Evolutionary conservation across 2,797 vertebrate genomes (phyloP).

Genomic region (Sibirionetta formosa): DNA sequence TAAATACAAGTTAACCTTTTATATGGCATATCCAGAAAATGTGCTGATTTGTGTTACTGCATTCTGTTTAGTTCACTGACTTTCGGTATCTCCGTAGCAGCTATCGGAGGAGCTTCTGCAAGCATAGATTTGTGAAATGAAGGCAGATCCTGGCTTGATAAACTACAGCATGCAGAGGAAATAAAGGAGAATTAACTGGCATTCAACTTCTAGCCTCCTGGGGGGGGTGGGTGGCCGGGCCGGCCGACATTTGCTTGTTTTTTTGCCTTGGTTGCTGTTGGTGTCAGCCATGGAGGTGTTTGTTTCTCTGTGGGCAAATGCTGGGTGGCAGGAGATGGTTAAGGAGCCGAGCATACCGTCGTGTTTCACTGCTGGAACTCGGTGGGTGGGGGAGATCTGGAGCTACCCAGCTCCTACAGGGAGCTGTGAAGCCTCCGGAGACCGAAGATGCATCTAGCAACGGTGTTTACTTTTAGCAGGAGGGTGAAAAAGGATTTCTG

Average conservation of each 20-base stretch:
- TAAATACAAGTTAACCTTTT: background rate
- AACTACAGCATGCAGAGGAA: background rate
- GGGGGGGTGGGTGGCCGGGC: background rate
- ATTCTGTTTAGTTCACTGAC: background rate
- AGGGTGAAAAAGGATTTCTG: slow-evolving; percentile 2
- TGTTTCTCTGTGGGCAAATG: background rate
- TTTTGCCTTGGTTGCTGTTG: background rate
- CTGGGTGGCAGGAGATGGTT: background rate
- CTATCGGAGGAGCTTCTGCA: background rate
- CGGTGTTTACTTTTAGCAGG: slow-evolving; percentile 8
- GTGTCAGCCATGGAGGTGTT: background rate
- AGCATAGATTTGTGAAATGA: background rate
- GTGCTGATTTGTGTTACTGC: background rate
- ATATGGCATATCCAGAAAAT: background rate
- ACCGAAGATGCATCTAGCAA: background rate
- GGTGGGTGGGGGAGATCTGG: background rate
- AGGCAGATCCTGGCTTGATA: background rate
- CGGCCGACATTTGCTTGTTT: background rate
- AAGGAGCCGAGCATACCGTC: background rate
- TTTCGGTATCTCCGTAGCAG: background rate
- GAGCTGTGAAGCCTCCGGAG: background rate
- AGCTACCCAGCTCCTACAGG: background rate
- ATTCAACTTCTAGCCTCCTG: background rate
- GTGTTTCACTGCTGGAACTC: background rate
- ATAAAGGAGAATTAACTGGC: background rate